A percentile compares a stretch with the other conserved stretches of the same genome.
phyloP scores from a whole-genome alignment of 1,140 invertebrate species.

The Chlorops oryzae region DNA sequence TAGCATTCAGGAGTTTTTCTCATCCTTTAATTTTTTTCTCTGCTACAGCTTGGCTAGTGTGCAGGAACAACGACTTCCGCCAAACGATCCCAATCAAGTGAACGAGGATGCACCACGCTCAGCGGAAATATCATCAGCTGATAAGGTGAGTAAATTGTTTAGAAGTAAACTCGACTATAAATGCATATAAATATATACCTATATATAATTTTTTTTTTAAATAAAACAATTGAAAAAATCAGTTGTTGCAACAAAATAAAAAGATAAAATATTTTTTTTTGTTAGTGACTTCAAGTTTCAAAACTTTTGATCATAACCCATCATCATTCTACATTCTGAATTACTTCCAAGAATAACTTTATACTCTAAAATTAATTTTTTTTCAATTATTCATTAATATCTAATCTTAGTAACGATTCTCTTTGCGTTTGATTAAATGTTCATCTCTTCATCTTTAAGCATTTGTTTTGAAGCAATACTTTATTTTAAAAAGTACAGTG shows the following conservation, averaged over 20 bases:
- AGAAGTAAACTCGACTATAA: slow-evolving; percentile 3
- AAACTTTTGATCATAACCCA: slow-evolving; percentile 17
- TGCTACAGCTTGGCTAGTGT: slow-evolving; percentile 80
- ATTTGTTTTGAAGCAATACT: too few species aligned
- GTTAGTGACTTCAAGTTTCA: slow-evolving; percentile 4
- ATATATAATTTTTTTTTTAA: not conserved
- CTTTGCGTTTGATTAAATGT: too few species aligned
- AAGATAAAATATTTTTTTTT: not conserved
- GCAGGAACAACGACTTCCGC: slow-evolving; percentile 82
- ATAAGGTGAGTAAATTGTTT: slow-evolving; percentile 54
- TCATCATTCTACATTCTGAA: too few species aligned
- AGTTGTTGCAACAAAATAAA: slow-evolving; percentile 17
- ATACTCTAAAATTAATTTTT: too few species aligned
- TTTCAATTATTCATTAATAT: too few species aligned
- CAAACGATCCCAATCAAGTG: slow-evolving; percentile 52
- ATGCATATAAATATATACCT: slow-evolving; percentile 2
- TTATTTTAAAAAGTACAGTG: too few species aligned
- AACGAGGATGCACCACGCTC: slow-evolving; percentile 64
- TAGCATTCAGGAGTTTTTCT: too few species aligned
- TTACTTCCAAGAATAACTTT: too few species aligned
- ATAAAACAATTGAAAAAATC: too few species aligned
- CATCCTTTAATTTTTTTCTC: too few species aligned
- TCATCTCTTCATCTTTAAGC: too few species aligned
- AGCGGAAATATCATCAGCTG: slow-evolving; percentile 57
- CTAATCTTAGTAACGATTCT: too few species aligned